phyloP scores from a whole-genome alignment of 1,140 invertebrate genomes.

The Macrobrachium rosenbergii region DNA sequence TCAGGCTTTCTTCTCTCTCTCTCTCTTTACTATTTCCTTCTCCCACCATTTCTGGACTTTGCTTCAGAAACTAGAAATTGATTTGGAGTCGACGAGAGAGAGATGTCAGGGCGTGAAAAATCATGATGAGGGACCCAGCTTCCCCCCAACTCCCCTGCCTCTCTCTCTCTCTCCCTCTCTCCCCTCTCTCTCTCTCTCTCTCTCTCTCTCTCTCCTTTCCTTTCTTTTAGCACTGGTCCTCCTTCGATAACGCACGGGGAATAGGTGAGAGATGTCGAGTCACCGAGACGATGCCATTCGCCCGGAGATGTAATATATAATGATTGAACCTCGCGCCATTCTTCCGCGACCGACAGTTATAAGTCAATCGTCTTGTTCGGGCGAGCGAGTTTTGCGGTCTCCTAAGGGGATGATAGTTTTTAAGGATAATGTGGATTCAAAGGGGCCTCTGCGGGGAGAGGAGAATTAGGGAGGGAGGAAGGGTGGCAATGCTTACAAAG shows the following conservation, averaged over 20 bases:
- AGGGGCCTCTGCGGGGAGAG: background rate
- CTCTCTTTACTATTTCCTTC: background rate
- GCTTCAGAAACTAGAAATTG: conserved; percentile 39
- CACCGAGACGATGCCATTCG: conserved; percentile 8
- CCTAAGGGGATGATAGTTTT: background rate
- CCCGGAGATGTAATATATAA: conserved; percentile 23
- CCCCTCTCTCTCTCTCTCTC: background rate
- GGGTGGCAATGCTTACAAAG: background rate
- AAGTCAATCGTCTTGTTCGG: conserved; percentile 28
- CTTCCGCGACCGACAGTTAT: conserved; percentile 35
- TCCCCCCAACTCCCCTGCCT: background rate
- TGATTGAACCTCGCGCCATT: conserved; percentile 34
- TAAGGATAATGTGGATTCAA: background rate
- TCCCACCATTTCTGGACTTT: conserved; percentile 25
- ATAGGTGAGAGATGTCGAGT: conserved; percentile 29
- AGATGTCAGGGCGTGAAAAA: conserved; percentile 40
- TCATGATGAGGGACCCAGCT: conserved; percentile 13
- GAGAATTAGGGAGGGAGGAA: background rate
- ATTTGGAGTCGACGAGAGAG: conserved; percentile 52
- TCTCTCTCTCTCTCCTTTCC: background rate
- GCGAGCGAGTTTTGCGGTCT: background rate
- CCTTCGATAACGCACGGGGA: background rate
- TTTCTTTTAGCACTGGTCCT: background rate
- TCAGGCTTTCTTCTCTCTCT: background rate
- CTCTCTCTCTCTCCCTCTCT: background rate